Percentiles rank a stretch among this genome's conserved stretches.
These are phyloP conservation scores for Crotalus helleri DNA, from an alignment of 2,113 vertebrate genomes.

Conservation along the genomic window DNA sequence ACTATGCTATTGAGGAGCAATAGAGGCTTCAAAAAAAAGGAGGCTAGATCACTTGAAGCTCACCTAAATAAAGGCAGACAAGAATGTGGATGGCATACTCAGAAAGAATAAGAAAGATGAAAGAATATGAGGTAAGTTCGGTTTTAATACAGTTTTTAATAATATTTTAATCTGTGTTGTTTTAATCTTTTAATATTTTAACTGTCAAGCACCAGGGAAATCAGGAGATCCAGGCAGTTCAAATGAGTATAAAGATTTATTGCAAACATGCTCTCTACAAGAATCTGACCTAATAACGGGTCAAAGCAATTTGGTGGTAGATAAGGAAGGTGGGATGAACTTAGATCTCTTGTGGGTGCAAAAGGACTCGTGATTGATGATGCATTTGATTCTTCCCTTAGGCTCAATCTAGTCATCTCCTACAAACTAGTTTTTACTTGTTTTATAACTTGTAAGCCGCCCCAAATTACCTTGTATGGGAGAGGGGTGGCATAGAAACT, in stretches of 20 bases:
- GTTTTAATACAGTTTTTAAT: neutral
- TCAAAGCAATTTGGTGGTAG: neutral
- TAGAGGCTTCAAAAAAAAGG: neutral
- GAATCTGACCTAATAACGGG: neutral
- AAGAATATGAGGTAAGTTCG: neutral
- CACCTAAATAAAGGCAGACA: neutral
- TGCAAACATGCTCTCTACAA: neutral
- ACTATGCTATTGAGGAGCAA: neutral
- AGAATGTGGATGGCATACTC: neutral
- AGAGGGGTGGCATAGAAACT: neutral
- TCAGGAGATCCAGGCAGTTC: neutral
- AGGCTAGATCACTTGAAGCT: neutral
- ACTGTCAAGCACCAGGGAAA: neutral
- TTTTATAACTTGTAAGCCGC: neutral
- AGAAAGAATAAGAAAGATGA: neutral
- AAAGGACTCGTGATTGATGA: neutral
- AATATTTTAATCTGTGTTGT: neutral
- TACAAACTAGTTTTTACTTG: neutral
- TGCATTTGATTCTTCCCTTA: neutral
- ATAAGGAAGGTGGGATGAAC: neutral
- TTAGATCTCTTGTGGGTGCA: neutral
- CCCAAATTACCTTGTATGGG: neutral
- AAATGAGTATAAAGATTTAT: neutral
- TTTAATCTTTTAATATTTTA: neutral
- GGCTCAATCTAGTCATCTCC: neutral